Evolutionary conservation across 2,113 vertebrate genomes (phyloP), one percentile per base, ranked within the genome.

Genomic region (Engystomops pustulosus): DNA sequence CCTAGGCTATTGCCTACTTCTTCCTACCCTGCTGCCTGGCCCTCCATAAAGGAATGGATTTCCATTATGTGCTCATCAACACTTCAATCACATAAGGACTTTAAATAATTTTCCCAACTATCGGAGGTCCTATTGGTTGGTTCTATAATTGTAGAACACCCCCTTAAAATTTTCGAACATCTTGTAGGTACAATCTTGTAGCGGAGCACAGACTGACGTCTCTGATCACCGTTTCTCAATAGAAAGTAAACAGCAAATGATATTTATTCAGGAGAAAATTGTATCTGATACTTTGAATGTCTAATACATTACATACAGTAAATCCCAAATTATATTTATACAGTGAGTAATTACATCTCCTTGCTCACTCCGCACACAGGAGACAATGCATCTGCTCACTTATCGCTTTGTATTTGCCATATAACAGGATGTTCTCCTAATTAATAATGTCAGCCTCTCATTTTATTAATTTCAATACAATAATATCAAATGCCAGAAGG

Each of bases 281-380:
- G 55, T n/a, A 58, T 58, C 34, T 78, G 51, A 58, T 78, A 41
- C 51, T 78, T 41, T 78, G 75, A 78, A 78, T 60, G 51, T 53
- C 25, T 25, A 78, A 78, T 78, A 78, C 51, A 78, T 60, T 78
- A 41, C 51, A 58, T 60, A 60, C 32, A 38, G 75, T 34, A 78
- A 78, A 78, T 78, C 75, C 51, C 75, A 60, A 78, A 58, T 55
- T 78, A 78, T 78, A 78, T 58, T 78, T 58, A 76, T 76, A 58
- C 51, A 78, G 36, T 78, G 51, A 78, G 51, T 78, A 78, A 78
- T 78, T 78, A 25, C 51, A 78, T 78, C 30, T 58, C 53, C 3
- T 60, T 38, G 51, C 51, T 77, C 38, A 58, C 47, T 11, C 34
- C 18, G 32, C 51, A 58, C 51, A 78, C 34, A 78, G 53, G 75